Base-by-base conservation (phyloP, 2,888 invertebrate species). In the Rambutsinella grinnellia region DNA sequence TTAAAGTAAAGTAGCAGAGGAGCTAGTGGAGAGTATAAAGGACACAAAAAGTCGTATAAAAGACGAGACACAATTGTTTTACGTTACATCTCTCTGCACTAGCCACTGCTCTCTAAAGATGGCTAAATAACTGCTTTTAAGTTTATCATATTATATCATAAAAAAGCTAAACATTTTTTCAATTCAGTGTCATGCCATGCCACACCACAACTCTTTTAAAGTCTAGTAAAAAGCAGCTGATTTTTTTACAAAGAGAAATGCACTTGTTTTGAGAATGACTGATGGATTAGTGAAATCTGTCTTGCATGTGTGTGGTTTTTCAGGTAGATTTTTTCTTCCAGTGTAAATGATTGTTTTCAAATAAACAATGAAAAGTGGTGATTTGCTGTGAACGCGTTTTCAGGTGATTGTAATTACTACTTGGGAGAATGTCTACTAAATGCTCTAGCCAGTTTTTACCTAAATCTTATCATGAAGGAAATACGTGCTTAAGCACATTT, bases 311-410 rank as follows among this genome's bases (percentile, higher is more conserved):
- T 66, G 66, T 49, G 57, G 57, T 49, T 26, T 5, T 57, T 19
- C 23, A 23, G 57, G 57, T 57, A 15, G 36, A 44, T 67, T 46
- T 57, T 57, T 36, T 36, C 5, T 13, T 26, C 62, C 13, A 10
- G 49, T 21, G 24, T 47, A 60, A 68, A 28, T 68, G 68, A 60
- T 47, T 60, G 44, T 51, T 60, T 51, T 60, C 58, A 47, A 61
- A 61, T 58, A 51, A 68, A 36, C 67, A 49, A 36, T 60, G 60
- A 60, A 69, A 61, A 15, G 69, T 69, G 61, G 69, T 69, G 69
- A 69, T 69, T 68, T 69, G 69, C 54, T 36, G 36, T 13, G 36
- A 36, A 36, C 36, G 36, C 36, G 36, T 36, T 36, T 36, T 36
- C 13, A n/a, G n/a, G n/a, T n/a, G n/a, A n/a, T n/a, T n/a, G n/a